Evolutionary conservation across 2,113 vertebrate species (phyloP), one percentile per base, ranked within the genome.

Genomic region (Thunnus maccoyii): DNA sequence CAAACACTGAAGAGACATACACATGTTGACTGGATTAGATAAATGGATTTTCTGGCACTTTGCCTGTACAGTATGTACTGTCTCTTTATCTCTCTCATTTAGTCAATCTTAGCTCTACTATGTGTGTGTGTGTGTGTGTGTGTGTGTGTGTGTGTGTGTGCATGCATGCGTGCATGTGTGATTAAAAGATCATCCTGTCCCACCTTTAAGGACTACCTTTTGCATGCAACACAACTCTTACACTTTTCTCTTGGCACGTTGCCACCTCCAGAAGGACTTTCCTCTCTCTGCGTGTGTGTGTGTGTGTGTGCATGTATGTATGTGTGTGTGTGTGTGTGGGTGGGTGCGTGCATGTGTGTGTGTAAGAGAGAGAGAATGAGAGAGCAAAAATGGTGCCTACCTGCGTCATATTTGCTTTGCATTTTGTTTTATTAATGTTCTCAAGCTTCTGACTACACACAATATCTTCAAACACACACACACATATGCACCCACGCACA

Each of bases 121-220:
- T 60, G 54, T 20, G 55, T 36, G 41, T 65, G 51, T 62, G 57
- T 60, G 48, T 44, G 51, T 57, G 46, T 77, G 62, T 36, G 62
- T 56, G 71, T 54, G 48, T 46, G 54, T 52, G 72, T 54, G 47
- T 76, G 1, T 64, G 62, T 75, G 70, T 58, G 25, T 76, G 27
- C 62, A 12, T 22, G 46, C 51, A 14, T 70, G 72, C 12, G n/a
- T 46, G 16, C 30, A 50, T 71, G 68, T 30, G 25, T 41, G 57
- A 78, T 78, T 72, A 46, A 86, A 82, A 88, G 84, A 83, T 78
- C 73, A 73, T 78, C 56, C 74, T 76, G 52, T 80, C 77, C 84
- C 89, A 90, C 80, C 86, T 92, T 86, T 57, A 65, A 54, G 55
- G 51, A 55, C 51, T 22, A 72, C 51, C 55, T 70, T 70, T 65